These are phyloP conservation scores for Sesia bembeciformis DNA, from an alignment of 2,888 invertebrate genomes.

Conservation along the genomic window DNA sequence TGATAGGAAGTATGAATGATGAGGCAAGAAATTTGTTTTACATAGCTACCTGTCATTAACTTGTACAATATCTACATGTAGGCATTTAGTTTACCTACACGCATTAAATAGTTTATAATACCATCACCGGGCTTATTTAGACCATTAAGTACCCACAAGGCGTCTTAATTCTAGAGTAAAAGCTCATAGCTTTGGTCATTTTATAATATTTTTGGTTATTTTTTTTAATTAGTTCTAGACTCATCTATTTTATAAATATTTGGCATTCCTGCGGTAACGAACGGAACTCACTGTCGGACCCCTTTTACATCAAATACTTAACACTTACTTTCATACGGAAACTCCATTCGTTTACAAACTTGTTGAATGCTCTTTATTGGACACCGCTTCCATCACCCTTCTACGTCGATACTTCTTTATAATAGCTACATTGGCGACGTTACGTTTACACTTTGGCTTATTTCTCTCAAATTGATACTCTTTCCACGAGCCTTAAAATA, in stretches of 20 bases:
- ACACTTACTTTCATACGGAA: background rate
- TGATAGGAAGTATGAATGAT: constrained; percentile 38
- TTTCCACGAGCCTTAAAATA: background rate
- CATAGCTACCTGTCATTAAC: constrained; percentile 26
- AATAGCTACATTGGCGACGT: background rate
- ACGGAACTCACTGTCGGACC: background rate
- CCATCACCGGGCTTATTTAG: constrained; percentile 8
- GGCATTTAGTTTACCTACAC: constrained; percentile 6
- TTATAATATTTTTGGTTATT: constrained; percentile 50
- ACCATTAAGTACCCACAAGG: constrained; percentile 18
- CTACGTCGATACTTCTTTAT: background rate
- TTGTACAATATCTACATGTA: constrained; percentile 8
- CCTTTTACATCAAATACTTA: no score
- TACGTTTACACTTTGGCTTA: background rate
- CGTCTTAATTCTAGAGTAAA: constrained; percentile 28
- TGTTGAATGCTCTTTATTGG: background rate
- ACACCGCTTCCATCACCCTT: background rate
- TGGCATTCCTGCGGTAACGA: constrained; percentile 44
- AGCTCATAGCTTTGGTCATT: constrained; percentile 71
- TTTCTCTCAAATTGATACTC: background rate
- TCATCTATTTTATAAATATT: constrained; percentile 33
- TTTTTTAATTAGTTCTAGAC: constrained; percentile 28
- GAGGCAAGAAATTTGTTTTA: constrained; percentile 45
- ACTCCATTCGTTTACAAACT: background rate
- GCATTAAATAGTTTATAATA: constrained; percentile 5